These are phyloP conservation scores for Standfussiana lucernea DNA, from an alignment of 2,888 invertebrate genomes.

Conservation along the genomic window DNA sequence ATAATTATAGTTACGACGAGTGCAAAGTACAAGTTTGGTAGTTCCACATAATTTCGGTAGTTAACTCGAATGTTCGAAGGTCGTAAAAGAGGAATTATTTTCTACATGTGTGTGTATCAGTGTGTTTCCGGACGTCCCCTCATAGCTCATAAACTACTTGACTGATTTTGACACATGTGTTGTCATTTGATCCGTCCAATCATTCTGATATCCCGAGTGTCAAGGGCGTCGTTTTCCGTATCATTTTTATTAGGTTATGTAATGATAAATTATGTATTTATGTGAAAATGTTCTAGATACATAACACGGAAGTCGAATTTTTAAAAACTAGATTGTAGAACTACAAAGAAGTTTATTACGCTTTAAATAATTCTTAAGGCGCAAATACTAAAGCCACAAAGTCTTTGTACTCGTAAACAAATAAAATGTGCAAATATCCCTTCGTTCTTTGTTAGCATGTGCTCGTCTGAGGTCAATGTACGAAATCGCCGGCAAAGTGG, in stretches of 20 bases:
- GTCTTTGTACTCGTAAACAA: conserved; percentile 30
- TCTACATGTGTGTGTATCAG: conserved; percentile 34
- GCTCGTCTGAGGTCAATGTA: conserved; percentile 68
- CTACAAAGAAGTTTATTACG: not conserved
- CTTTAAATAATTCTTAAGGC: not conserved
- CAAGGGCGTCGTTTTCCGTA: conserved; percentile 35
- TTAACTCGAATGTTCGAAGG: conserved; percentile 26
- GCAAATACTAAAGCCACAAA: conserved; percentile 2
- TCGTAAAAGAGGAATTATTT: conserved; percentile 28
- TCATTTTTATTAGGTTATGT: not conserved
- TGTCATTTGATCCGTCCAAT: conserved; percentile 53
- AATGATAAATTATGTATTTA: not conserved
- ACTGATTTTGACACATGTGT: conserved; percentile 53
- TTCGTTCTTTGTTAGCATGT: conserved; percentile 36
- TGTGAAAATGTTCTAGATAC: not conserved
- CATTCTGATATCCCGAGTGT: conserved; percentile 32
- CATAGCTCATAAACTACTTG: conserved; percentile 44
- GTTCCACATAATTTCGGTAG: conserved; percentile 30
- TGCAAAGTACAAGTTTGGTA: conserved; percentile 6
- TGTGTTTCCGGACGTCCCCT: conserved; percentile 54
- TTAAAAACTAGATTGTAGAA: not conserved
- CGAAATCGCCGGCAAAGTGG: conserved; percentile 70
- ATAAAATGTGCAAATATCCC: conserved; percentile 53
- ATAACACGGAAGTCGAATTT: not conserved
- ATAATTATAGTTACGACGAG: conserved; percentile 20